Base-by-base conservation (phyloP, 1,140 invertebrate species). In the Phortica variegata region DNA sequence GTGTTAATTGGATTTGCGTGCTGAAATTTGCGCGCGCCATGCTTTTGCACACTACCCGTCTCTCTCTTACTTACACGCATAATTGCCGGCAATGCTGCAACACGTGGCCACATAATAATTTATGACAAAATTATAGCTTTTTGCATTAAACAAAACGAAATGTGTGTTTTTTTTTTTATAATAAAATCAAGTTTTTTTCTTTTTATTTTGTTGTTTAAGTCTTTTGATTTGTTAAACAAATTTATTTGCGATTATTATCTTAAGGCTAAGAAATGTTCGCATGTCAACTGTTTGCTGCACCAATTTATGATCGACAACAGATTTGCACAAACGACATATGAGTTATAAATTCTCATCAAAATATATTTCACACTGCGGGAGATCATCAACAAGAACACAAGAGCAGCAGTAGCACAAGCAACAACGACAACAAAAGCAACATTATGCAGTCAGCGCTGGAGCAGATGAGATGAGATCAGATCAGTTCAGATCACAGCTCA, bases 1-100 rank as follows among this genome's bases (percentile, higher is more conserved):
- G 63, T 63, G 63, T 68, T 68, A 68, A 68, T 68, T 68, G 66
- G 63, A 68, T 68, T 66, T 68, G 41, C 56, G 65, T 66, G 65
- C 49, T 39, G 59, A 53, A 29, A 7, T 6, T 7, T 17, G 40
- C 12, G 17, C 29, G 40, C 17, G 10, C 15, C 17, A 17, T 16
- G 17, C 20, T 20, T 6, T 23, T 10, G 20, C n/a, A 8, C 17
- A n/a, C 2, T 16, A 8, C n/a, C 21, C 34, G 12, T 42, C 41
- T 32, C 42, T 29, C 16, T 31, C 3, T n/a, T n/a, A n/a, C n/a
- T n/a, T n/a, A n/a, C n/a, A n/a, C n/a, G n/a, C n/a, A n/a, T n/a
- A n/a, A n/a, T n/a, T n/a, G n/a, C n/a, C n/a, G n/a, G n/a, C n/a
- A n/a, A n/a, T n/a, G n/a, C n/a, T n/a, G n/a, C n/a, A 36, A 15